Conservation (phyloP, 2,888 invertebrate species). For the Neelides folsomi region DNA sequence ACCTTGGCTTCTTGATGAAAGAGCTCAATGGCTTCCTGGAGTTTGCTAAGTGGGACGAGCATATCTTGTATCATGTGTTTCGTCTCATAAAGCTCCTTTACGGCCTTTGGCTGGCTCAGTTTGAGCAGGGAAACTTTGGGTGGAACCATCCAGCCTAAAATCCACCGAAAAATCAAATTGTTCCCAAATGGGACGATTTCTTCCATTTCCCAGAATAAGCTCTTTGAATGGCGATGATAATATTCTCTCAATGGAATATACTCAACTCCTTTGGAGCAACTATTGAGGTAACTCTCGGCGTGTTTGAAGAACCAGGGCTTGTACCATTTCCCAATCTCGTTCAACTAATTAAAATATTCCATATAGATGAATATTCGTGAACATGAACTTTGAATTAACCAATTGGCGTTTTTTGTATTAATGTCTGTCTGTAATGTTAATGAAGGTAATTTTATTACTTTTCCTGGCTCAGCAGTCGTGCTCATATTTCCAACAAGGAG, state of each 20-base stretch:
- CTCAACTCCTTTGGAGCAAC: conserved; percentile 41
- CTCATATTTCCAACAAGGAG: conserved; percentile 63
- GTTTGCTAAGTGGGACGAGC: conserved; percentile 53
- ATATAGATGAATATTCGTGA: neutral
- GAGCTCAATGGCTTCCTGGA: conserved; percentile 48
- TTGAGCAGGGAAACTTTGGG: conserved; percentile 69
- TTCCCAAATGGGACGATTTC: conserved; percentile 75
- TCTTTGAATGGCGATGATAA: conserved; percentile 65
- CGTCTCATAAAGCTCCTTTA: conserved; percentile 57
- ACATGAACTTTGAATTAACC: neutral
- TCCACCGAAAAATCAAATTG: conserved; percentile 53
- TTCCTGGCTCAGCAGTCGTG: conserved; percentile 47
- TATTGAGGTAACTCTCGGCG: conserved; percentile 46
- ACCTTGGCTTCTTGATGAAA: conserved; percentile 57
- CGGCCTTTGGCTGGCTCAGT: conserved; percentile 56
- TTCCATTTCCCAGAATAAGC: conserved; percentile 72
- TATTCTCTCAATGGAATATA: conserved; percentile 68
- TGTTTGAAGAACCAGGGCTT: conserved; percentile 76
- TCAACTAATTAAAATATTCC: conserved; percentile 43
- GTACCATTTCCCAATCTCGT: conserved; percentile 60
- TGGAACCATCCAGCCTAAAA: conserved; percentile 69
- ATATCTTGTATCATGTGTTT: conserved; percentile 70
- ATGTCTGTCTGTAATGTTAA: neutral
- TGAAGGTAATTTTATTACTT: conserved; percentile 39
- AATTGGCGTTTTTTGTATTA: neutral